These are phyloP conservation scores for Candoia aspera DNA, from an alignment of 2,113 vertebrate species.

Conservation along the genomic window DNA sequence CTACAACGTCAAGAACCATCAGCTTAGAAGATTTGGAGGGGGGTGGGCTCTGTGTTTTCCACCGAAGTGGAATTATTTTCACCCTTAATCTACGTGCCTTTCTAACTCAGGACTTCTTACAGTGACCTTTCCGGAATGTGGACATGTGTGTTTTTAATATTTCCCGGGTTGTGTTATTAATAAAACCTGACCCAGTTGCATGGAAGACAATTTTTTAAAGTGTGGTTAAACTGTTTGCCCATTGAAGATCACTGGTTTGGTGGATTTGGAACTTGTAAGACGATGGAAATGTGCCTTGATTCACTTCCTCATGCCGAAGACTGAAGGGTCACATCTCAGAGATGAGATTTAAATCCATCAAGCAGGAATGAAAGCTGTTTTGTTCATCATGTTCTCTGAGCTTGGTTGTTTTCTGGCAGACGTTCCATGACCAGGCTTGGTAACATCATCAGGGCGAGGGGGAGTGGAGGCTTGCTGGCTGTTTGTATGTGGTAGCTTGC, in stretches of 20 bases:
- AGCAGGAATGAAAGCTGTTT: no score
- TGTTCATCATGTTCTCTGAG: no score
- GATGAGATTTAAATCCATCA: no score
- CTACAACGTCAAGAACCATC: constrained; percentile 29
- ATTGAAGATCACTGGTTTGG: not conserved
- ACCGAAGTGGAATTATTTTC: constrained; percentile 37
- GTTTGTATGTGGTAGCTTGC: no score
- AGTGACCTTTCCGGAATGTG: constrained; percentile 46
- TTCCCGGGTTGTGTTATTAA: constrained; percentile 59
- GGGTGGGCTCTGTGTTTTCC: not conserved
- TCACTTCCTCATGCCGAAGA: not conserved
- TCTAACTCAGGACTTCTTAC: constrained; percentile 71
- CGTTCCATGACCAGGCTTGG: no score
- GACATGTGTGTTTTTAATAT: constrained; percentile 58
- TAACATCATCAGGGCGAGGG: no score
- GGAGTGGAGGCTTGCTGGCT: no score
- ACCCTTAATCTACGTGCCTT: constrained; percentile 67
- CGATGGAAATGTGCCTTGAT: not conserved
- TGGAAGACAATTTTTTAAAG: constrained; percentile 67
- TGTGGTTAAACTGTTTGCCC: constrained; percentile 57
- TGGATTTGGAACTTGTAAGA: not conserved
- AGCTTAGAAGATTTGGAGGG: constrained; percentile 42
- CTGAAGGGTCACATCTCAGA: not conserved
- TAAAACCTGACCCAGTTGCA: constrained; percentile 64
- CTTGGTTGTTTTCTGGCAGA: no score